These are phyloP conservation scores for Mamestra configurata DNA, from an alignment of 1,140 invertebrate genomes.

Conservation along the genomic window DNA sequence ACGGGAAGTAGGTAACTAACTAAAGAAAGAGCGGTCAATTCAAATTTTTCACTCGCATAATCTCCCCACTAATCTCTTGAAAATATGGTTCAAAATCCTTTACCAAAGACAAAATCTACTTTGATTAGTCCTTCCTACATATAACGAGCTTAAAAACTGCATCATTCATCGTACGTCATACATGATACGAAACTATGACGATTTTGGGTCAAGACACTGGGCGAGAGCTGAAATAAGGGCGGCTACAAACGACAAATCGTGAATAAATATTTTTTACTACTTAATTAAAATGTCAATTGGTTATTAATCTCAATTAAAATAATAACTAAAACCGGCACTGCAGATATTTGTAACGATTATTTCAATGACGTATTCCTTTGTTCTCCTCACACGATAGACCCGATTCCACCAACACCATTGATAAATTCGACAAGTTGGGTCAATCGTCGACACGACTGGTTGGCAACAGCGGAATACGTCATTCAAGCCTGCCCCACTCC, in stretches of 20 bases:
- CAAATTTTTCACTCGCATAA: too few species aligned
- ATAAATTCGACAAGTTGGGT: slow-evolving; percentile 15
- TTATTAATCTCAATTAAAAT: neutral
- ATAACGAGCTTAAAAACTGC: neutral
- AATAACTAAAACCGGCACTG: neutral
- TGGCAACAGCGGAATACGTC: slow-evolving; percentile 29
- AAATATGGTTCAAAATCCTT: too few species aligned
- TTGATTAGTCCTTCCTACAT: neutral
- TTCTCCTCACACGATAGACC: slow-evolving; percentile 14
- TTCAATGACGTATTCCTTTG: slow-evolving; percentile 10
- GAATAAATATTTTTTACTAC: neutral
- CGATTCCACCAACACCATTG: slow-evolving; percentile 10
- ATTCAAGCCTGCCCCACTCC: slow-evolving; percentile 20
- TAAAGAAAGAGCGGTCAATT: too few species aligned
- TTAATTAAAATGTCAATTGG: neutral
- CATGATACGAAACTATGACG: neutral
- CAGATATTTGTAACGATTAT: neutral
- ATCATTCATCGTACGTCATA: neutral
- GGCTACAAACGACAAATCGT: neutral
- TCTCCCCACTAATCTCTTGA: too few species aligned
- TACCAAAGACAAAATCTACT: too few species aligned
- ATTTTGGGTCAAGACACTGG: slow-evolving; percentile 24
- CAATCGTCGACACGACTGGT: slow-evolving; percentile 13
- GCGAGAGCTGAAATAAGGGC: neutral
- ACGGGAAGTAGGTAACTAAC: too few species aligned